These are phyloP conservation scores for Drosophila pseudoananassae DNA, from an alignment of 1,140 invertebrate species.

Conservation along the genomic window DNA sequence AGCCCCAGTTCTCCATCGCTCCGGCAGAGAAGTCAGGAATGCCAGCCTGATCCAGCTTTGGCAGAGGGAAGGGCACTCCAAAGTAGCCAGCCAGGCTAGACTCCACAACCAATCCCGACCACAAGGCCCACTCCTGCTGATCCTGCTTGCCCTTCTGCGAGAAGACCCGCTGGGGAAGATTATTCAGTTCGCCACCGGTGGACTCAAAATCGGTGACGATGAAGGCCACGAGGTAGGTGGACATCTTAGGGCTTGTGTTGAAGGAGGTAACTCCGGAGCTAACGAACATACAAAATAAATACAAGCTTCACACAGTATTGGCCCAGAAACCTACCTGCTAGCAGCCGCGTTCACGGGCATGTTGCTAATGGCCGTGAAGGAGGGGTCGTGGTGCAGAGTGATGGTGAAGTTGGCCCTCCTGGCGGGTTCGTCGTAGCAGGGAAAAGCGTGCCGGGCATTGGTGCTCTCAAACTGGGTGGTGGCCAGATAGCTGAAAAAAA, in stretches of 20 bases:
- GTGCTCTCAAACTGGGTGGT: slow-evolving; percentile 93
- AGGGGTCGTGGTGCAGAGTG: slow-evolving; percentile 86
- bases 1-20: slow-evolving; percentile 80
- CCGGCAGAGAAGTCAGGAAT: slow-evolving; percentile 75
- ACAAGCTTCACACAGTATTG: background rate
- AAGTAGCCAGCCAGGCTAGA: slow-evolving; percentile 57
- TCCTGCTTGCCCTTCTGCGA: slow-evolving; percentile 62
- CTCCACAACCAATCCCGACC: slow-evolving; percentile 57
- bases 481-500: slow-evolving; percentile 87
- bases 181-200: slow-evolving; percentile 65
- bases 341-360: slow-evolving; percentile 85
- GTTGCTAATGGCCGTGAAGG: slow-evolving; percentile 89
- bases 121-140: slow-evolving; percentile 60
- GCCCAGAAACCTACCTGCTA: slow-evolving; percentile 33
- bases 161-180: slow-evolving; percentile 65
- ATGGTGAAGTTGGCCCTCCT: slow-evolving; percentile 92
- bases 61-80: slow-evolving; percentile 55
- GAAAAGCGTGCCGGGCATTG: slow-evolving; percentile 92
- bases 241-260: slow-evolving; percentile 80
- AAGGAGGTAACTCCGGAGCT: slow-evolving; percentile 65
- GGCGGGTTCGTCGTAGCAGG: slow-evolving; percentile 95
- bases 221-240: slow-evolving; percentile 91
- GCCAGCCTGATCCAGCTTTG: slow-evolving; percentile 72
- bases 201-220: slow-evolving; percentile 88
- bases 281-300: no score